Evolutionary conservation across 2,797 vertebrate species (phyloP), one percentile per base, ranked within the genome.

Genomic region (Oreonectes daqikongensis): DNA sequence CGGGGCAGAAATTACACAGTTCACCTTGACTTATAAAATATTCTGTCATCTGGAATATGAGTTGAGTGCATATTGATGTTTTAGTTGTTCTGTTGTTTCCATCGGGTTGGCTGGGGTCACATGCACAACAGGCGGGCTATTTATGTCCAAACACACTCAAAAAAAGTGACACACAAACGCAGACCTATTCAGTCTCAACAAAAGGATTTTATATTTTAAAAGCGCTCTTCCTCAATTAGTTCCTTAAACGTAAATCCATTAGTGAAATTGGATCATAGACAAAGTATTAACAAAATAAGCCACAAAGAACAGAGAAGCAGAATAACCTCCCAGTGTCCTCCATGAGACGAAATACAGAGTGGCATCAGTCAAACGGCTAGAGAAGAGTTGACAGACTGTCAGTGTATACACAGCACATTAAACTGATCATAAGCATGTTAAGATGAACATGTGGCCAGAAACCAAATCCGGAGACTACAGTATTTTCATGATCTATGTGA

Each of bases 221-320:
- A 52, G 64, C 60, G 28, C 30, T 74, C 63, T 24, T 46, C 12
- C 53, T 73, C 61, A 70, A 78, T 73, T 4, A 64, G 67, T 73
- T 72, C 35, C 44, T 67, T 64, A 42, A 79, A 71, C 68, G 50
- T 73, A 61, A 81, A 50, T 50, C 70, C 68, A 84, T 73, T 78
- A 74, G 60, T 20, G 61, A 64, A 81, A 79, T 46, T 73, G 55
- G 60, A 82, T 77, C 32, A 69, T 22, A 48, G 42, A 74, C 68
- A 46, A 60, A 57, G 46, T 42, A 75, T 60, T 38, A 74, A 22
- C 70, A 77, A 8, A 20, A 59, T 26, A 14, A 20, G 6, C 57
- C 18, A 65, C 46, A 60, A 7, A 40, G 59, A 73, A 65, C 8
- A 50, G 26, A 70, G 38, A n/a, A 69, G 18, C 14, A 10, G 30